Evolutionary conservation across 2,888 invertebrate genomes (phyloP).

Genomic region (Idaea straminata): DNA sequence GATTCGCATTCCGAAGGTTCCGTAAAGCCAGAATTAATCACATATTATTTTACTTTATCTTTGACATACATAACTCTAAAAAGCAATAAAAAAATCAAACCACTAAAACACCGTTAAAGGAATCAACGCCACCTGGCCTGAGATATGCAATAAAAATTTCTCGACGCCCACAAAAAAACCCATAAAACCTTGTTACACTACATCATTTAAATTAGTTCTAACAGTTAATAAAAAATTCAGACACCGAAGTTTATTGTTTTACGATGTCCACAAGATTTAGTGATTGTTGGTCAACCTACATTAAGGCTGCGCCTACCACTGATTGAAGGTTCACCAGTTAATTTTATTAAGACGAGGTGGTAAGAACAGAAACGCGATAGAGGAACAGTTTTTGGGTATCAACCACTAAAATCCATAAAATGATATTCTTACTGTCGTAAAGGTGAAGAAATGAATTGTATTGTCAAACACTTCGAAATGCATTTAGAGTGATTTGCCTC

Average conservation of each 20-base stretch:
- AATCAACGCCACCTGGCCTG: neutral
- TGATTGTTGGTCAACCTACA: neutral
- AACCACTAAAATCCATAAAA: too few species aligned
- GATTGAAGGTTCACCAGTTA: too few species aligned
- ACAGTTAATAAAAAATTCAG: slow-evolving; percentile 19
- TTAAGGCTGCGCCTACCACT: neutral
- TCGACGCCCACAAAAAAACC: slow-evolving; percentile 17
- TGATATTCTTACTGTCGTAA: too few species aligned
- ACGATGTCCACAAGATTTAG: slow-evolving; percentile 6
- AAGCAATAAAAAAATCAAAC: neutral
- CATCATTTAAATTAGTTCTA: slow-evolving; percentile 30
- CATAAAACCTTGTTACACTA: slow-evolving; percentile 22
- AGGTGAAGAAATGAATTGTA: too few species aligned
- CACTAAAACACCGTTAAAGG: neutral
- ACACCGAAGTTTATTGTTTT: slow-evolving; percentile 20
- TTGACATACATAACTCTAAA: neutral
- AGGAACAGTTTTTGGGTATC: too few species aligned
- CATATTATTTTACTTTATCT: too few species aligned
- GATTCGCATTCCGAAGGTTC: too few species aligned
- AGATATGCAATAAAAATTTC: neutral
- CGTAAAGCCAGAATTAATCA: too few species aligned
- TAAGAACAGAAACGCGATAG: too few species aligned
- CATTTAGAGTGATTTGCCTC: too few species aligned
- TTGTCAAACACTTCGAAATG: too few species aligned
- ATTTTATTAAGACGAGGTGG: too few species aligned